These are phyloP conservation scores for Lytechinus pictus DNA, from an alignment of 35 echinoderm and acorn worm species.

Conservation along the genomic window DNA sequence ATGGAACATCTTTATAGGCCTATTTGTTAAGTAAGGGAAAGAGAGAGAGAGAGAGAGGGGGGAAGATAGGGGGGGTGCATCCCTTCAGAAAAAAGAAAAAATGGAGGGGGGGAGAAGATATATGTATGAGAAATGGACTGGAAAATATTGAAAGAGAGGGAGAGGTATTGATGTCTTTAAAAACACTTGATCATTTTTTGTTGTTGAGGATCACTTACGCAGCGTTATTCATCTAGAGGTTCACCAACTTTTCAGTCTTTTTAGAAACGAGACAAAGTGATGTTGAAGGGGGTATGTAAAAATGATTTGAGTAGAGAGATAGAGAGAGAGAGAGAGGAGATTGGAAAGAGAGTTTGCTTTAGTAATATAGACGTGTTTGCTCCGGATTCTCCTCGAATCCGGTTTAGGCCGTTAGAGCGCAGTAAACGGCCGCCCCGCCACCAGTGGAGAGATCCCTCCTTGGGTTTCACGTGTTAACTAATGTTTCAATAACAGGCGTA, in stretches of 20 bases:
- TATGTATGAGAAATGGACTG: too few species aligned
- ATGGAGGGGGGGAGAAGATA: too few species aligned
- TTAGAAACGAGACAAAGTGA: not conserved
- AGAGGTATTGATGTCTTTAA: not conserved
- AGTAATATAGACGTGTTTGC: slow-evolving; percentile 31
- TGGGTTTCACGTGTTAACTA: slow-evolving; percentile 54
- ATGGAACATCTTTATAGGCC: too few species aligned
- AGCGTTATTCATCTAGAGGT: not conserved
- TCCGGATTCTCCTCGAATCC: not conserved
- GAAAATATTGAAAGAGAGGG: not conserved
- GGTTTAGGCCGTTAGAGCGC: slow-evolving; percentile 19
- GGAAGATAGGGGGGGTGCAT: too few species aligned
- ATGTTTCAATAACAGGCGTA: slow-evolving; percentile 55
- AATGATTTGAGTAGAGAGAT: not conserved
- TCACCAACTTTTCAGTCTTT: not conserved
- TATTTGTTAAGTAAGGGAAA: too few species aligned
- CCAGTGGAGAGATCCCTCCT: not conserved
- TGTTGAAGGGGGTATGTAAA: not conserved
- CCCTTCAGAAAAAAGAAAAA: too few species aligned
- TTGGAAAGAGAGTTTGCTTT: slow-evolving; percentile 6
- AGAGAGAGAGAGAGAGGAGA: not conserved
- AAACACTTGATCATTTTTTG: not conserved
- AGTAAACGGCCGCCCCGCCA: slow-evolving; percentile 52
- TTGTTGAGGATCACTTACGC: not conserved
- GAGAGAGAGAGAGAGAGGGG: too few species aligned